Percentiles rank a stretch among this genome's conserved stretches.
phyloP scores from a whole-genome alignment of 2,888 invertebrate species.

The Frankliniella fusca region DNA sequence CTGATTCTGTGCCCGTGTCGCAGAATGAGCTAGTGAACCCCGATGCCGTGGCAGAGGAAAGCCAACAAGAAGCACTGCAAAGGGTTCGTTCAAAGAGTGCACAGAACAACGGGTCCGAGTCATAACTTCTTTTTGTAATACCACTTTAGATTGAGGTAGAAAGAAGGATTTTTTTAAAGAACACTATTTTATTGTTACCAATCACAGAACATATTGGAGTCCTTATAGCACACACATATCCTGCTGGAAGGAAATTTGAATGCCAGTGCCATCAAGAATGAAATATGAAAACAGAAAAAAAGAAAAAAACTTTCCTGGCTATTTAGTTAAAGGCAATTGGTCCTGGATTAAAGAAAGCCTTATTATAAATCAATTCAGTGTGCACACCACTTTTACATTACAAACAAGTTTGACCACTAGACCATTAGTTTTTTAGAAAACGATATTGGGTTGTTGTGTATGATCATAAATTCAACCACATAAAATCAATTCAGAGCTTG shows the following conservation, averaged over 20 bases:
- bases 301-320: no score
- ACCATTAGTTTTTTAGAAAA: no score
- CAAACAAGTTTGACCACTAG: no score
- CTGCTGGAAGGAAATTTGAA: no score
- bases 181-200: background rate
- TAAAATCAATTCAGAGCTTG: no score
- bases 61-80: background rate
- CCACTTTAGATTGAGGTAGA: no score
- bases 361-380: background rate
- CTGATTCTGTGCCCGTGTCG: background rate
- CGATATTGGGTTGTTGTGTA: background rate
- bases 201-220: background rate
- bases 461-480: background rate
- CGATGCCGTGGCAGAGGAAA: constrained; percentile 1
- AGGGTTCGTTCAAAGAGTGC: background rate
- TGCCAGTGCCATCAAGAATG: no score
- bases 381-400: background rate
- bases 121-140: background rate
- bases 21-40: background rate
- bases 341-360: background rate
- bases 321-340: no score
- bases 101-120: background rate
- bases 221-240: background rate
- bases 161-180: background rate
- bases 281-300: no score